Percentiles rank a stretch among this genome's conserved stretches.
phyloP scores from a whole-genome alignment of 2,113 vertebrate species.

The Arenaria interpres region DNA sequence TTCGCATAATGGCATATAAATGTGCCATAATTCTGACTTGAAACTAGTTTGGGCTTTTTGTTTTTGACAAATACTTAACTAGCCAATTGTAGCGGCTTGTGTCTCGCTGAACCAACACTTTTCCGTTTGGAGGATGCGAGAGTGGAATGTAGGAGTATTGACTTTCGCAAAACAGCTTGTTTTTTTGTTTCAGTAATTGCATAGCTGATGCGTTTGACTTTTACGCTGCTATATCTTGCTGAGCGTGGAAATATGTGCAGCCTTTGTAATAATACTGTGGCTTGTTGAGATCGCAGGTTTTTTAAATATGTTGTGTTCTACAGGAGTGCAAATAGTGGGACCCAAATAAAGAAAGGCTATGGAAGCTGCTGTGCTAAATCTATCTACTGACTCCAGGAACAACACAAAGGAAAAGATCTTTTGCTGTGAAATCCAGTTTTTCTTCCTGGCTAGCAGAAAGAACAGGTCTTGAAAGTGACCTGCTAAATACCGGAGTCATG shows the following conservation, averaged over 20 bases:
- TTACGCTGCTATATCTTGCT: not conserved
- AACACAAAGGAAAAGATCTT: not conserved
- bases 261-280: not conserved
- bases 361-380: not conserved
- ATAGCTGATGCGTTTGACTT: not conserved
- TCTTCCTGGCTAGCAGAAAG: not conserved
- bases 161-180: conserved; percentile 11
- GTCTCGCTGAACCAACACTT: conserved; percentile 48
- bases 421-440: not conserved
- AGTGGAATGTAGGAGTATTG: conserved; percentile 52
- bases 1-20: not conserved
- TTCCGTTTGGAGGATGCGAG: conserved; percentile 26
- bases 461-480: not conserved
- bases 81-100: not conserved
- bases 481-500: not conserved
- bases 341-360: not conserved
- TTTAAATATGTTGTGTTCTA: not conserved
- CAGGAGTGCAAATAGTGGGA: not conserved
- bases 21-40: not conserved
- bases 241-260: not conserved
- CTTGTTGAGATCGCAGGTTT: not conserved
- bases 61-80: not conserved
- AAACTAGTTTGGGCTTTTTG: not conserved
- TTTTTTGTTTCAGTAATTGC: conserved; percentile 17
- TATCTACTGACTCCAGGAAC: not conserved